Percentiles rank a stretch among this genome's conserved stretches.
Conservation (phyloP, 2,113 vertebrate genomes). For the Chunga burmeisteri region DNA sequence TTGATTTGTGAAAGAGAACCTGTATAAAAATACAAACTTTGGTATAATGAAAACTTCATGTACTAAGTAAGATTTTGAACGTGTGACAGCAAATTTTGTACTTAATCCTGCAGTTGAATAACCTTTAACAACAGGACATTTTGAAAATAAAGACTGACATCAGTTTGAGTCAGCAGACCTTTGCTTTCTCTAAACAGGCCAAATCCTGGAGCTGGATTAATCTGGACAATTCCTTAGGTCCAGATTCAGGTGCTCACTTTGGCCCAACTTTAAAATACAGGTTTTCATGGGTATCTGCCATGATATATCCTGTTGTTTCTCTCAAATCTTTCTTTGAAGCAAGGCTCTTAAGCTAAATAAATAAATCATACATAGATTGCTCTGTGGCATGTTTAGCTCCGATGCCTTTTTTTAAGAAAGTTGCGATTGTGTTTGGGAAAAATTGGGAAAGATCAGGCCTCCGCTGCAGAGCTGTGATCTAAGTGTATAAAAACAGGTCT, state of each 20-base stretch:
- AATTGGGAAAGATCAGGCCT: background rate
- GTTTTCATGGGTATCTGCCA: background rate
- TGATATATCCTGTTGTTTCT: background rate
- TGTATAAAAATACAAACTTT: background rate
- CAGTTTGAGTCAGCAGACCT: background rate
- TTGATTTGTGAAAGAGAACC: background rate
- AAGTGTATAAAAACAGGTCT: background rate
- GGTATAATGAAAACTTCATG: background rate
- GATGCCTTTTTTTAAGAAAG: background rate
- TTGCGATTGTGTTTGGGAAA: background rate
- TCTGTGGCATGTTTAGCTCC: background rate
- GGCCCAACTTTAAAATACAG: background rate
- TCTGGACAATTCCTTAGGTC: background rate
- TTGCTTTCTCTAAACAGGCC: background rate
- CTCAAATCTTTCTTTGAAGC: background rate
- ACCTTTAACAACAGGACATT: background rate
- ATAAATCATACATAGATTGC: background rate
- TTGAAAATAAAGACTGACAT: background rate
- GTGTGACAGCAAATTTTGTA: background rate
- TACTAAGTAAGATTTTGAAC: background rate
- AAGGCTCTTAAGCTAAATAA: background rate
- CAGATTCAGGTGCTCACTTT: background rate
- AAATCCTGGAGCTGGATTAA: background rate
- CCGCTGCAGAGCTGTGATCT: background rate
- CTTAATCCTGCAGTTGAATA: background rate